Evolutionary conservation across 2,888 invertebrate species (phyloP), one percentile per base, ranked within the genome.

Genomic region (Drosophila imparisetae): DNA sequence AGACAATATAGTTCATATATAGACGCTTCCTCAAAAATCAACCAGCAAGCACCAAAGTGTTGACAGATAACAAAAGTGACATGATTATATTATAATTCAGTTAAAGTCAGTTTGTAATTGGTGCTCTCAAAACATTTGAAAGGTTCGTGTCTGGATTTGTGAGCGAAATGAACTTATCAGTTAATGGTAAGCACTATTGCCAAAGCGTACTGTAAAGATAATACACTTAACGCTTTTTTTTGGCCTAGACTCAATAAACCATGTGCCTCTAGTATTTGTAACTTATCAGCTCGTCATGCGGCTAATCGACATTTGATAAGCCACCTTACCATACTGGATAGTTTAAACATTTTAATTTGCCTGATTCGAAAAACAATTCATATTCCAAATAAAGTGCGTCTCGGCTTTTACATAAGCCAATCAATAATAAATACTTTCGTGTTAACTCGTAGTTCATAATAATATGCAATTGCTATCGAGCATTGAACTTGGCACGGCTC

Each of bases 401-500:
- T 54, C 30, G 30, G 15, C 27, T 55, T 72, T 15, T 18, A 18
- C 5, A 10, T 40, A 15, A 36, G 40, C 7, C 24, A 15, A n/a
- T 29, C 34, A 54, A 13, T 24, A 29, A 42, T n/a, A 57, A 49
- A 50, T 27, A 38, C 24, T 55, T 36, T 27, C 7, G 15, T 15
- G 2, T 15, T 2, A 13, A 15, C 7, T 45, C 1, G 13, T 11
- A 38, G 24, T 40, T 48, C 7, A 63, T 61, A 61, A 66, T 63
- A 63, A 52, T 57, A 67, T 72, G 78, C 68, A 77, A 40, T 72
- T 48, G 50, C 66, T 76, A 89, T 89, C 87, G 85, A 84, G 38
- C 84, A 71, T 87, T 84, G 89, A 84, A 89, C 84, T 84, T 78
- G 72, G 32, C 71, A 73, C 71, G 10, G 69, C 42, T 36, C 34